A percentile compares a stretch with the other conserved stretches of the same genome.
Evolutionary conservation across 1,140 invertebrate genomes (phyloP).

Genomic region (Camponotus vicinus): DNA sequence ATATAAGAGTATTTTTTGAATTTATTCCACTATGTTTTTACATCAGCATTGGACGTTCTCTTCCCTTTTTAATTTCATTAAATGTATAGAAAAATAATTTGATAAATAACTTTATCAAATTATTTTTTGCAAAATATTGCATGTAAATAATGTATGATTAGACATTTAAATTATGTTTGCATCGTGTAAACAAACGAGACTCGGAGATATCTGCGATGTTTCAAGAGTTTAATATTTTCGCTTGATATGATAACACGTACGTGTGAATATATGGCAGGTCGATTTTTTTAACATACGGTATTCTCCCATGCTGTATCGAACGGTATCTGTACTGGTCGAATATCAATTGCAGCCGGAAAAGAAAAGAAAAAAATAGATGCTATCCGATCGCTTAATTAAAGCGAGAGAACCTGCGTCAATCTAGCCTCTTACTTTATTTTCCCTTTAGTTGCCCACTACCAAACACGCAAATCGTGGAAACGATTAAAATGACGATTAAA

Average conservation of each 20-base stretch:
- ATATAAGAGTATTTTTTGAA: neutral
- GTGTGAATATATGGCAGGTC: neutral
- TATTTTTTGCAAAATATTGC: neutral
- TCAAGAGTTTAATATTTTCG: neutral
- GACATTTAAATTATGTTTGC: neutral
- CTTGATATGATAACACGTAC: neutral
- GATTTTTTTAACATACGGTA: neutral
- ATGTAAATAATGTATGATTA: neutral
- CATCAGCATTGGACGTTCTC: neutral
- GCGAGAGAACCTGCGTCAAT: neutral
- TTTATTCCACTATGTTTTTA: neutral
- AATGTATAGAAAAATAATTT: neutral
- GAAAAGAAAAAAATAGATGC: neutral
- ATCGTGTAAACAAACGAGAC: too few species aligned
- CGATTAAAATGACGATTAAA: neutral
- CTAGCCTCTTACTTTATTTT: neutral
- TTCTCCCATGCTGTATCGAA: neutral
- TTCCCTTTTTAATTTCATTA: neutral
- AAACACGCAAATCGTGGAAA: neutral
- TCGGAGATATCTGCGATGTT: too few species aligned
- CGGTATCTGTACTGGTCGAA: neutral
- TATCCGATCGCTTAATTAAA: constrained; percentile 19
- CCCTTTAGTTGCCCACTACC: neutral
- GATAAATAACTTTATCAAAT: neutral
- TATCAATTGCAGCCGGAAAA: constrained; percentile 2